Evolutionary conservation across 2,888 invertebrate genomes (phyloP).

Genomic region (Drosophila limbata): DNA sequence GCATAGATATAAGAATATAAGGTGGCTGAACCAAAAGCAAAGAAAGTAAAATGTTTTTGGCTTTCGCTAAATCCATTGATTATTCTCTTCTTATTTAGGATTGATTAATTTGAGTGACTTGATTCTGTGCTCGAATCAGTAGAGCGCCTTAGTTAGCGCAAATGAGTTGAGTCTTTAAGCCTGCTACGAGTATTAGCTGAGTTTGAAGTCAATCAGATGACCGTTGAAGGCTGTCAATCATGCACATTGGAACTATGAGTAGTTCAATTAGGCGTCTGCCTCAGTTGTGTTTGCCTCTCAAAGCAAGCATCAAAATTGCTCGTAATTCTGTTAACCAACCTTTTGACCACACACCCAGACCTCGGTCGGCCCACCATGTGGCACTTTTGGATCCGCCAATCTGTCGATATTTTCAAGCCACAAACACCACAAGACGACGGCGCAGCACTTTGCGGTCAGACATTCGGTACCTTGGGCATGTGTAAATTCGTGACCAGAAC

Average conservation of each 20-base stretch:
- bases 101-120: background rate
- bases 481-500: conserved; percentile 43
- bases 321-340: conserved; percentile 40
- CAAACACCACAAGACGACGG: conserved; percentile 34
- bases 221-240: conserved; percentile 31
- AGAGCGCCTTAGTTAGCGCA: background rate
- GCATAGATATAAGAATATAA: too few species aligned
- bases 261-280: conserved; percentile 44
- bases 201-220: conserved; percentile 27
- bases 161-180: conserved; percentile 13
- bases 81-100: too few species aligned
- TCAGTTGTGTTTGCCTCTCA: conserved; percentile 36
- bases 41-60: too few species aligned
- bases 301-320: conserved; percentile 44
- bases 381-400: conserved; percentile 27
- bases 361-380: background rate
- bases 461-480: conserved; percentile 28
- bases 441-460: conserved; percentile 64
- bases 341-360: background rate
- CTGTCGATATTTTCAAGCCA: conserved; percentile 19
- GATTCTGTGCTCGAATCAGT: background rate
- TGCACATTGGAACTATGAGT: conserved; percentile 20
- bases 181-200: conserved; percentile 14
- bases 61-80: too few species aligned
- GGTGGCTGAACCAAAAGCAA: too few species aligned